Conservation (phyloP, 2,888 invertebrate genomes). For the Zelleria hepariella region DNA sequence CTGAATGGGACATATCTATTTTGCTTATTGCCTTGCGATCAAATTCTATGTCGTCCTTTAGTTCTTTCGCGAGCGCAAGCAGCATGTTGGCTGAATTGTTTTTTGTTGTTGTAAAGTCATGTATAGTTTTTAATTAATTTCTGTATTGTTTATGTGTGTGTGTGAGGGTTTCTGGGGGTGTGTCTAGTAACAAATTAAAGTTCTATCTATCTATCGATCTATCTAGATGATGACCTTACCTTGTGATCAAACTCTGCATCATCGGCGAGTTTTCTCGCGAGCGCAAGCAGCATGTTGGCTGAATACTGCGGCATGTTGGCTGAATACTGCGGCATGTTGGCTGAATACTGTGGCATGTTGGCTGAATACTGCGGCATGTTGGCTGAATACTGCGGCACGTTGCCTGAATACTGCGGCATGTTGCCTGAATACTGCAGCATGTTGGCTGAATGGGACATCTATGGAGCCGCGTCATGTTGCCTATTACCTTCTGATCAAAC, state of each 20-base stretch:
- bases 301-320: conserved; percentile 76
- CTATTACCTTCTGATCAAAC: conserved; percentile 17
- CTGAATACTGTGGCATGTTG: conserved; percentile 77
- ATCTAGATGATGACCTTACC: conserved; percentile 64
- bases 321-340: no score
- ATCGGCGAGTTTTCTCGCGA: conserved; percentile 54
- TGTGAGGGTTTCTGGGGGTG: no score
- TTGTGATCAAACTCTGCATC: conserved; percentile 25
- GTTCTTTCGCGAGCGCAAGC: conserved; percentile 56
- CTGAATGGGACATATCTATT: no score
- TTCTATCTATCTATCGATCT: conserved; percentile 74
- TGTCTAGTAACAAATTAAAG: conserved; percentile 75
- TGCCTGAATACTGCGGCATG: no score
- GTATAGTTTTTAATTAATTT: no score
- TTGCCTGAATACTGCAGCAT: no score
- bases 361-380: conserved; percentile 78
- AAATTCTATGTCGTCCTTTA: conserved; percentile 39
- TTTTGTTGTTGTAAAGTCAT: no score
- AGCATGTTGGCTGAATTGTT: conserved; percentile 78
- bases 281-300: conserved; percentile 74
- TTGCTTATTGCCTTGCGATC: conserved; percentile 18
- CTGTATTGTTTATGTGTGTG: no score
- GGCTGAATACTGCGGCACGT: no score
- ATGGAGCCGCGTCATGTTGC: conserved; percentile 75
- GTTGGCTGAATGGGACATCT: conserved; percentile 69